Base-by-base conservation (phyloP, 2,888 invertebrate genomes). In the Cheilosia scutellata region DNA sequence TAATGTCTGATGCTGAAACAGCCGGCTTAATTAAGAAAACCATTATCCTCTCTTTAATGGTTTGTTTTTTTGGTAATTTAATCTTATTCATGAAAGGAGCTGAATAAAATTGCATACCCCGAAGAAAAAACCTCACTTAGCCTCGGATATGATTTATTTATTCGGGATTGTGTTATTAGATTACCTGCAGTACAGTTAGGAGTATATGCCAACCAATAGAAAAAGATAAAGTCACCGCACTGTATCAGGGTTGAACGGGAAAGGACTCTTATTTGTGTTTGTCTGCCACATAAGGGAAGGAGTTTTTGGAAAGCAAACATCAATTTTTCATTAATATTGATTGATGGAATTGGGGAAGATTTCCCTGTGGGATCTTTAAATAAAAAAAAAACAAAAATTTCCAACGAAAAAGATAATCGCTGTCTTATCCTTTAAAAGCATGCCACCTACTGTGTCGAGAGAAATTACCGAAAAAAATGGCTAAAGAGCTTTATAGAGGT, bases 1-100 rank as follows among this genome's bases (percentile, higher is more conserved):
- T 11, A 37, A 29, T 42, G n/a, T 29, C 29, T 60, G 29, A 27
- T 44, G 16, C 27, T 29, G 20, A 44, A n/a, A 16, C 27, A 60
- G n/a, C 42, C 29, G 29, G 42, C 16, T 60, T 60, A 42, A 60
- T 60, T 60, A 60, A 44, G 60, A n/a, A n/a, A 60, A 16, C 60
- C 42, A 29, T 60, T 44, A 40, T 27, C 3, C 5, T 9, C 5
- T 9, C 27, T 1, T 40, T 58, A 31, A 57, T 20, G 57, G 33
- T 37, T 20, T 37, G 11, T 7, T 57, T 53, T 7, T 57, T 58
- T 58, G 9, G 37, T 33, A 25, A 20, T 57, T 55, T 55, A 33
- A 55, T 55, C 13, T 40, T 13, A 58, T 20, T 40, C 25, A 33
- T 25, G 13, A 13, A 58, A 25, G 13, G 5, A 16, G 33, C 37